phyloP scores from a whole-genome alignment of 1,140 invertebrate species.

The Pseudomyrmex sp. region DNA sequence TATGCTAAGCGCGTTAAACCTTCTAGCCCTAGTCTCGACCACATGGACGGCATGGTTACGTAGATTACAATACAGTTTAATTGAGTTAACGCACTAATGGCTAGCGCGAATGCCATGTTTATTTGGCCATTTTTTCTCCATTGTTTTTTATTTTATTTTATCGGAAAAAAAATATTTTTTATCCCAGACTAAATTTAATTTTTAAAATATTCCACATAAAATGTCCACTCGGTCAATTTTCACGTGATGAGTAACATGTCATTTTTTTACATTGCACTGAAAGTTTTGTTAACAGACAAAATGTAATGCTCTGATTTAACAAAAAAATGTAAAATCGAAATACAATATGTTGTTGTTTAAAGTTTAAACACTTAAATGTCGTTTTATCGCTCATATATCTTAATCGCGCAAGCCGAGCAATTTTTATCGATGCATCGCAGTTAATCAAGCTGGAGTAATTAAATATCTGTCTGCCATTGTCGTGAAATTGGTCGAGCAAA shows the following conservation, averaged over 20 bases:
- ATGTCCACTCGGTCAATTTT: neutral
- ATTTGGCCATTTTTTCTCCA: neutral
- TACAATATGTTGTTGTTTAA: too few relatives aligned
- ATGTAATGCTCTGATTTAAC: neutral
- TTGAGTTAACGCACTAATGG: slow-evolving; percentile 77
- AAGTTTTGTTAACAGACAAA: neutral
- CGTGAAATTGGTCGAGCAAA: slow-evolving; percentile 6
- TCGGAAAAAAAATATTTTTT: slow-evolving; percentile 23
- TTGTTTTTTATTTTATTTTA: slow-evolving; percentile 32
- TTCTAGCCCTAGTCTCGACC: slow-evolving; percentile 72
- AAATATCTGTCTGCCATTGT: slow-evolving; percentile 1
- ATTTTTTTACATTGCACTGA: slow-evolving; percentile 29
- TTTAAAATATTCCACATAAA: neutral
- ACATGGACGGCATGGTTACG: slow-evolving; percentile 69
- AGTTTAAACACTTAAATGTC: neutral
- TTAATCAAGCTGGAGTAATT: slow-evolving; percentile 46
- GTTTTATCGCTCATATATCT: neutral
- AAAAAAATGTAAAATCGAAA: too few relatives aligned
- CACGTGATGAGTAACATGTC: neutral
- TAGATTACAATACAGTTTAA: slow-evolving; percentile 81
- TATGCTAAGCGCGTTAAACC: slow-evolving; percentile 79
- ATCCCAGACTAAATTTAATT: slow-evolving; percentile 14
- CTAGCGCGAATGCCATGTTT: slow-evolving; percentile 35
- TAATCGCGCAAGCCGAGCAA: neutral
- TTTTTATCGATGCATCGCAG: slow-evolving; percentile 2